Percentiles rank a stretch among this genome's conserved stretches.
Evolutionary conservation across 2,888 invertebrate species (phyloP).

Genomic region (Opisthograptis luteolata): DNA sequence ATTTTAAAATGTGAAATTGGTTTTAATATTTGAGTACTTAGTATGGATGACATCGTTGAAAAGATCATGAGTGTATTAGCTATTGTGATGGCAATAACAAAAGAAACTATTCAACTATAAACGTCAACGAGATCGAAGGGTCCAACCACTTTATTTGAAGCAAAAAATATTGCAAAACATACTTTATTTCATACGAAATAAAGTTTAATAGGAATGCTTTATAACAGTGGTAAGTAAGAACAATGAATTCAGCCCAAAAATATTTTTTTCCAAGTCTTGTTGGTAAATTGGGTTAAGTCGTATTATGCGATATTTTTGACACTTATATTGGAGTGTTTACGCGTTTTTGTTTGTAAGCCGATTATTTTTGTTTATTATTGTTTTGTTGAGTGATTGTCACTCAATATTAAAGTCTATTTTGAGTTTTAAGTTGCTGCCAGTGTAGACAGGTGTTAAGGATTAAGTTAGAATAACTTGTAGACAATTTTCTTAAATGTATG

Average conservation of each 20-base stretch:
- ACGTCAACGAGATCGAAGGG: slow-evolving; percentile 66
- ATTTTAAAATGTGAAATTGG: not conserved
- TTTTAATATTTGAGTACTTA: slow-evolving; percentile 62
- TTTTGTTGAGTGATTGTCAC: slow-evolving; percentile 46
- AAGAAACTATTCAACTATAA: slow-evolving; percentile 55
- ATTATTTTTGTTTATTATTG: slow-evolving; percentile 66
- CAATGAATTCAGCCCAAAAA: slow-evolving; percentile 41
- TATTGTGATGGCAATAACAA: slow-evolving; percentile 66
- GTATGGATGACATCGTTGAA: slow-evolving; percentile 79
- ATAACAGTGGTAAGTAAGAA: slow-evolving; percentile 23
- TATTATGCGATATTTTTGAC: slow-evolving; percentile 60
- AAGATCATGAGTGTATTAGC: slow-evolving; percentile 81
- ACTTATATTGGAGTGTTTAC: slow-evolving; percentile 64
- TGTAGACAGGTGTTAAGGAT: slow-evolving; percentile 29
- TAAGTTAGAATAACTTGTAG: too few relatives aligned
- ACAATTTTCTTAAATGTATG: too few relatives aligned
- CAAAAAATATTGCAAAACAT: slow-evolving; percentile 32
- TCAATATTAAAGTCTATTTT: slow-evolving; percentile 35
- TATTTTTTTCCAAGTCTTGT: slow-evolving; percentile 54
- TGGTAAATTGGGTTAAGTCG: slow-evolving; percentile 71
- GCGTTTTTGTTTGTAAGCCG: slow-evolving; percentile 65
- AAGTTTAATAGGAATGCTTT: slow-evolving; percentile 2
- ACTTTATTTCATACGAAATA: slow-evolving; percentile 33
- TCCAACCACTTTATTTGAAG: slow-evolving; percentile 12
- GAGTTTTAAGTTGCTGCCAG: slow-evolving; percentile 31